Base-by-base conservation (phyloP, 2,888 invertebrate species). In the Galeruca laticollis region DNA sequence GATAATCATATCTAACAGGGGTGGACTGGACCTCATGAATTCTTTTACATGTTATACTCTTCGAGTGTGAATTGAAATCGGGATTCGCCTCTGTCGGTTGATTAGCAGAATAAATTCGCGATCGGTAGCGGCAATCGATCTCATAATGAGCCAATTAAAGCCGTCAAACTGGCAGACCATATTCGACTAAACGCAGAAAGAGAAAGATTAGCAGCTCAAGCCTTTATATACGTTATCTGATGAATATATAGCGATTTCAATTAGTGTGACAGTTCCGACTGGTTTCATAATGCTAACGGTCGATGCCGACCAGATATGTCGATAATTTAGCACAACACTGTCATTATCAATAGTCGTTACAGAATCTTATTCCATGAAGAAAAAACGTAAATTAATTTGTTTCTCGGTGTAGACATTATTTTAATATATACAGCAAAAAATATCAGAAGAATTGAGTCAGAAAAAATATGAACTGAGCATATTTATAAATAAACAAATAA, bases 131-230 rank as follows among this genome's bases (percentile, higher is more conserved):
- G 73, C 72, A 71, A 71, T 65, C 61, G 72, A 70, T 68, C 74
- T 69, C 73, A 37, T 78, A 78, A 78, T 77, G 78, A 78, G 77
- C 78, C 77, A 78, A 78, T 78, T 78, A 78, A 76, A 73, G 71
- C 73, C 69, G 56, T 78, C 75, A 75, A 76, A 75, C 74, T 74
- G 67, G 70, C 73, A 74, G 69, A 73, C 74, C 75, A 71, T 73
- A 76, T 76, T 74, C 70, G 72, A 71, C 72, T 76, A 75, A 77
- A 74, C 73, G 71, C 69, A 68, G 9, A 57, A 35, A 57, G n/a
- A 33, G 26, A 69, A n/a, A 57, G 18, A 57, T 57, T 15, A n/a
- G 56, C 35, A 35, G 35, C 35, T 57, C 18, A 10, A 57, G 33
- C 15, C 15, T 56, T 56, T 54, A 54, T 54, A 33, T 57, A 57